phyloP scores from a whole-genome alignment of 2,888 invertebrate species.

The Oscheius sp. region DNA sequence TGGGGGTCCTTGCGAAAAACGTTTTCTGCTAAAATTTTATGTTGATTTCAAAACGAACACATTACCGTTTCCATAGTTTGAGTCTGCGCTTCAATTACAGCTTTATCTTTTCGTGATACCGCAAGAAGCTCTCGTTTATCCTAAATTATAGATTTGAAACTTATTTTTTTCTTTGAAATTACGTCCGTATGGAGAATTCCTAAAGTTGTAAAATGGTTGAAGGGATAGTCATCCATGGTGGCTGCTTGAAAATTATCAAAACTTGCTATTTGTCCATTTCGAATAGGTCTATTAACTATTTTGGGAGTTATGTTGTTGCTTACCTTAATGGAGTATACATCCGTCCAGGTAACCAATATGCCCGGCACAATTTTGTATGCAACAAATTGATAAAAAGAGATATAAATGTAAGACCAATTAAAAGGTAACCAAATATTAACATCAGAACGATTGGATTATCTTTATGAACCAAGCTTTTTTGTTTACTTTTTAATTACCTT shows the following conservation, averaged over 20 bases:
- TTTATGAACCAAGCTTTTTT: constrained; percentile 6
- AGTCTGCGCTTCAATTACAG: constrained; percentile 44
- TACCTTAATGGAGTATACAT: constrained; percentile 50
- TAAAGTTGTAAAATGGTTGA: constrained; percentile 57
- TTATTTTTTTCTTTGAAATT: too few species aligned
- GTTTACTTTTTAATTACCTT: constrained; percentile 30
- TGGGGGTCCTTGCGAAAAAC: not conserved
- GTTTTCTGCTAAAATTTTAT: not conserved
- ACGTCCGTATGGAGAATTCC: constrained; percentile 59
- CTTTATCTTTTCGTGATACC: constrained; percentile 41
- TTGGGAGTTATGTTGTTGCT: not conserved
- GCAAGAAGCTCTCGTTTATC: constrained; percentile 54
- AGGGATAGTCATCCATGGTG: constrained; percentile 42
- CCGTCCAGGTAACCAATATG: constrained; percentile 58
- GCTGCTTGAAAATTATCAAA: constrained; percentile 49
- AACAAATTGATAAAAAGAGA: constrained; percentile 59
- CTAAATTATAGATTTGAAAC: constrained; percentile 41
- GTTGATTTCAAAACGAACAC: not conserved
- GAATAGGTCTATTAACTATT: not conserved
- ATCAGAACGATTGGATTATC: constrained; percentile 31
- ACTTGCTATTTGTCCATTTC: constrained; percentile 36
- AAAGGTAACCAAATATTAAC: constrained; percentile 39
- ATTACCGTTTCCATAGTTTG: constrained; percentile 44
- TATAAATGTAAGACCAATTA: constrained; percentile 53
- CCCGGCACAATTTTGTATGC: constrained; percentile 55